Evolutionary conservation across 2,113 vertebrate species (phyloP), one percentile per base, ranked within the genome.

Genomic region (Zosterops pallidus): DNA sequence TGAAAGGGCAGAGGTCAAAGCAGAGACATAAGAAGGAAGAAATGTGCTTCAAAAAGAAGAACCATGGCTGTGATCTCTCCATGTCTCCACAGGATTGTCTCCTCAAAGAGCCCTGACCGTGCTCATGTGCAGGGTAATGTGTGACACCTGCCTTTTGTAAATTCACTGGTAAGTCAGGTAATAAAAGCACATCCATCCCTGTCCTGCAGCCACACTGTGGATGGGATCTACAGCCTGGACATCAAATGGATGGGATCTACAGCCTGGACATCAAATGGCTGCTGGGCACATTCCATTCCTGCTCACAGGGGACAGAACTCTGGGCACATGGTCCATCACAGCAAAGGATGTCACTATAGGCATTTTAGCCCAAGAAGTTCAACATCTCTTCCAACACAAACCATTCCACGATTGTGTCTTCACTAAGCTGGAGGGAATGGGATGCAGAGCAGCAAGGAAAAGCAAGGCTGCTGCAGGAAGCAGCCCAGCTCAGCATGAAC

Each of bases 351-450:
- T n/a, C 31, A 33, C 60, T 70, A 18, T 1, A 50, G 35, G 28
- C 4, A 8, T n/a, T 84, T 83, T 65, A 84, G 49, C 37, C 63
- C 14, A 31, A 10, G n/a, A 17, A 52, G n/a, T 65, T 78, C 42
- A 67, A 65, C 14, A 19, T 42, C 22, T 56, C 42, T 70, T 56
- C 31, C 56, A 77, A 33, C 31, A 22, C 35, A 49, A 77, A 77
- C 25, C 63, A 42, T 49, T 56, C 56, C 37, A 23, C 37, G 71
- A 33, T 20, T 69, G 41, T 49, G 7, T 90, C 55, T 56, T 49
- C 17, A 9, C 29, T 41, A 76, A 33, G 12, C 37, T 4, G 0
- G 2, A 62, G n/a, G 41, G 50, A 56, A 55, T 0, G 3, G 47
- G 55, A 25, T 50, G 55, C 3, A 1, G 68, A 59, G 63, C 42